Base-by-base conservation (phyloP, 2,113 vertebrate genomes). In the Chlamydotis undulata region DNA sequence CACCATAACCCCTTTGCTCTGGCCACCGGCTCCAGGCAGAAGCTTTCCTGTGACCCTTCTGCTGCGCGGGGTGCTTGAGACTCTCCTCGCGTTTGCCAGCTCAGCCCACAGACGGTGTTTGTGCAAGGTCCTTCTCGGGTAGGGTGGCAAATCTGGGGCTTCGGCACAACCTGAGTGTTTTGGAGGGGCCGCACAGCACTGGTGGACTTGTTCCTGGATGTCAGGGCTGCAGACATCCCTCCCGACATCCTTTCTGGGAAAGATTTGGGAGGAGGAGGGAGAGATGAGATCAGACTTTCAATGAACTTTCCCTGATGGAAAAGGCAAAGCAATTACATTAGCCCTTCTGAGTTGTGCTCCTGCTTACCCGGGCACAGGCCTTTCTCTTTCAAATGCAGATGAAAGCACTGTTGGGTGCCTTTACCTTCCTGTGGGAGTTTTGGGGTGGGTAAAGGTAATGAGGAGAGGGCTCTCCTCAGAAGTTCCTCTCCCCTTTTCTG, bases 151-250 rank as follows among this genome's bases (percentile, higher is more conserved):
- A 55, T 37, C 22, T 22, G 41, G 41, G 64, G 12, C 49, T 56
- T 37, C 57, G 55, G 33, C 33, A 64, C 31, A n/a, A 49, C 35
- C 14, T 6, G 19, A 64, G n/a, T 39, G 41, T 9, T 82, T 39
- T 35, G 37, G 47, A 73, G 52, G 47, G 31, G 26, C 3, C 0
- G 0, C 10, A 25, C 9, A 0, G 1, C 31, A 14, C 49, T 9
- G 16, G 23, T 2, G 17, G n/a, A 24, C 29, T 49, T 6, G 9
- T 50, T 49, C 45, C 60, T 56, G 67, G n/a, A 41, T 24, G 15
- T 28, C 49, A 26, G 82, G 21, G 60, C n/a, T 69, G 59, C 80
- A 74, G 53, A 18, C 41, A 57, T 52, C 35, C 60, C 10, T 45
- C 17, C 50, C 41, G 33, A 29, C 13, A 19, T 19, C 25, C 22